These are phyloP conservation scores for Channallabes apus DNA, from an alignment of 2,797 vertebrate species.

Conservation along the genomic window DNA sequence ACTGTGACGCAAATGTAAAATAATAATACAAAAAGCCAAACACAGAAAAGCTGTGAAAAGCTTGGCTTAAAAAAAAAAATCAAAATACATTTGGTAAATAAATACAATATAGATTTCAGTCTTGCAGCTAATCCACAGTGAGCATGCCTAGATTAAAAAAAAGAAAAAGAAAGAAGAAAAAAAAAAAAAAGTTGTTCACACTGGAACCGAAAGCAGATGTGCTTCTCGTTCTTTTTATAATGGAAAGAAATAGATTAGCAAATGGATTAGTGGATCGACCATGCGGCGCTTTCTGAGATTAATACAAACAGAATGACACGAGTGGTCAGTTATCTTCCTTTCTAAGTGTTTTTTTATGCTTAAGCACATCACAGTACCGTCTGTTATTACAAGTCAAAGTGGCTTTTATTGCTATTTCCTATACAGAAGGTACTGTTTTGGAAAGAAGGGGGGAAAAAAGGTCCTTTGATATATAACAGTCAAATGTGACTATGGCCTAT, in stretches of 20 bases:
- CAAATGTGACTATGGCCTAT: background rate
- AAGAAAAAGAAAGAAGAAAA: too few relatives aligned
- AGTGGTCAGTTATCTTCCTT: background rate
- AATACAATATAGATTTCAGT: background rate
- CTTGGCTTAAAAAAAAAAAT: background rate
- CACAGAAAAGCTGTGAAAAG: background rate
- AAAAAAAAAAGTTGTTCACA: background rate
- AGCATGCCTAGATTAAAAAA: background rate
- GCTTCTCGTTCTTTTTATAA: too few relatives aligned
- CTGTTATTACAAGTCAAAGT: background rate
- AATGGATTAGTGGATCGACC: background rate
- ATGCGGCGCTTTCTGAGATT: background rate
- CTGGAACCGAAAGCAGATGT: conserved; percentile 24
- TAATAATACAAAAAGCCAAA: background rate
- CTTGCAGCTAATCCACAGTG: background rate
- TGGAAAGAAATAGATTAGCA: background rate
- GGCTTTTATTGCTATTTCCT: too few relatives aligned
- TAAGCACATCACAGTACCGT: background rate
- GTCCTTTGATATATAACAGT: background rate
- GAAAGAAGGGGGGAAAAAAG: too few relatives aligned
- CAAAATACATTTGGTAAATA: background rate
- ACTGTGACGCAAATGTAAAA: background rate
- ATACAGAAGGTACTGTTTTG: too few relatives aligned
- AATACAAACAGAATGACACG: background rate
- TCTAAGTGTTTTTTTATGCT: background rate